Percentiles rank a stretch among this genome's conserved stretches.
Conservation (phyloP, 2,797 vertebrate genomes). For the Phoebastria nigripes region DNA sequence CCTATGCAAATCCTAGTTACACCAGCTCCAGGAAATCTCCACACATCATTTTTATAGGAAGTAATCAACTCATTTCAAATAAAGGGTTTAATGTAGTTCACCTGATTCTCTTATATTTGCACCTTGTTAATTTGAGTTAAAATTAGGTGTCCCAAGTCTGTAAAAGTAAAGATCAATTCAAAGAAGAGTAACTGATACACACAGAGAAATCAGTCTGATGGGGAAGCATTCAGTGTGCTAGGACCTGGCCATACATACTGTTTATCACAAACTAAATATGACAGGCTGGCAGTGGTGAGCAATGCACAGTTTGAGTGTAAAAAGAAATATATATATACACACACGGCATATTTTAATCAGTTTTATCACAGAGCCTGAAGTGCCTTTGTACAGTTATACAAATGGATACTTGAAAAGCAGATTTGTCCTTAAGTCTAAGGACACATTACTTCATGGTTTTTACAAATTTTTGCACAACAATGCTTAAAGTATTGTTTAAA, state of each 20-base stretch:
- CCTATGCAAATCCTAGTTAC: background rate
- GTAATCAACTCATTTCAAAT: background rate
- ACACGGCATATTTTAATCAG: background rate
- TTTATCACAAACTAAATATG: background rate
- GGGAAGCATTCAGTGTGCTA: background rate
- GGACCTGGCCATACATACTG: background rate
- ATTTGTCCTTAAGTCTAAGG: background rate
- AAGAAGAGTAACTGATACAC: background rate
- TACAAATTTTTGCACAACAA: background rate
- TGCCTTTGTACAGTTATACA: background rate
- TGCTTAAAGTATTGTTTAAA: background rate
- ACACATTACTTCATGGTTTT: background rate
- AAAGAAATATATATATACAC: background rate
- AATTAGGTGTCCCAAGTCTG: background rate
- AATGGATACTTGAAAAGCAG: background rate
- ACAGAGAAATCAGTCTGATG: background rate
- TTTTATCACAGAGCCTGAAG: background rate
- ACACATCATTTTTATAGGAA: background rate
- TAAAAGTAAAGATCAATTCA: background rate
- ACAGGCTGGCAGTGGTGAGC: background rate
- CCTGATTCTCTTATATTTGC: background rate
- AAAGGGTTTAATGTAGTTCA: background rate
- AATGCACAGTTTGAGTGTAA: background rate
- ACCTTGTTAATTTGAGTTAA: background rate
- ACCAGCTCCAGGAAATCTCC: background rate